Base-by-base conservation (phyloP, 2,113 vertebrate genomes). In the Scartelaos histophorus region DNA sequence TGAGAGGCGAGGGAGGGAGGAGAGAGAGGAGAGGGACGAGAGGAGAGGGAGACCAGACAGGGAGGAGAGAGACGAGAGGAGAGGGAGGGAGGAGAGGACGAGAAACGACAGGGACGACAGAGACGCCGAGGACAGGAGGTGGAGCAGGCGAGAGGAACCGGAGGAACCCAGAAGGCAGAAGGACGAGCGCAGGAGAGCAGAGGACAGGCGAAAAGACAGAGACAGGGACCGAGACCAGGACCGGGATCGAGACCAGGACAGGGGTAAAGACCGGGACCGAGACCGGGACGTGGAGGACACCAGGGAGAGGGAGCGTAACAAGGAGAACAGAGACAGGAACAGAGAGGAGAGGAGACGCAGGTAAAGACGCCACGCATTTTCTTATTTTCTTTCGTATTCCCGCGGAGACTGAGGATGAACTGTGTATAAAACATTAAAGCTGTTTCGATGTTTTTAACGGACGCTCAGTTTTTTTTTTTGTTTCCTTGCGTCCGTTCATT, bases 301-400 rank as follows among this genome's bases (percentile, higher is more conserved):
- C 13, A 58, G 67, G 0, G 75, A 77, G 0, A 65, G 75, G 75
- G 82, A 85, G 67, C 85, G 85, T 69, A 85, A 91, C 34, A 89
- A 84, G 51, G 90, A 90, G 84, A 92, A 94, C 86, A 13, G 73
- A 87, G 85, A 91, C 77, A 67, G 80, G 67, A 87, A 89, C 78
- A 79, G 83, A 56, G 85, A 82, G 34, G 79, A 84, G 54, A 73
- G 70, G 79, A 87, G 82, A 67, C 85, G 85, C 71, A 85, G 81
- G 46, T 82, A 38, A 38, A 5, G 25, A n/a, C 45, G 13, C 2
- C 19, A 11, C 6, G 19, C 17, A 12, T 64, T 35, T 64, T 64
- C 17, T 64, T n/a, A 38, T 38, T 29, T 29, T 29, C 29, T 29
- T 17, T 35, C 1, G 0, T 11, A n/a, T 64, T 19, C 5, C 19